These are phyloP conservation scores for Palythoa grandiflora DNA, from an alignment of 92 coral and sea anemone genomes.

Conservation along the genomic window DNA sequence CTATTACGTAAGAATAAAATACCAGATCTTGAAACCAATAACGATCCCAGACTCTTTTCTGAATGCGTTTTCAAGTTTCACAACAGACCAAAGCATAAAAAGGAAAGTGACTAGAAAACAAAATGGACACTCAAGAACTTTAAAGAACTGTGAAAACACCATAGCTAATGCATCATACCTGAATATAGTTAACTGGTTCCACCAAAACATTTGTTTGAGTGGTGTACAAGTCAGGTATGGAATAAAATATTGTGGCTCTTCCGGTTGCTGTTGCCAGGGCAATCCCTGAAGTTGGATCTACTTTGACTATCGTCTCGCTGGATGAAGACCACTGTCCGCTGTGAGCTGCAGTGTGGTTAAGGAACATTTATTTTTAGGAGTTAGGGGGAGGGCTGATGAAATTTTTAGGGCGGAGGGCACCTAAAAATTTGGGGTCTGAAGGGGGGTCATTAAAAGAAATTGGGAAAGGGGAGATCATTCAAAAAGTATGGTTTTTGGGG, in stretches of 20 bases:
- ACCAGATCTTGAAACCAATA: too few species aligned
- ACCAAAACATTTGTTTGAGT: conserved; percentile 94
- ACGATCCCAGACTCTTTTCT: too few species aligned
- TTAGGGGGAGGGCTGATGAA: not conserved
- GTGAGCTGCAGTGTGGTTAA: conserved; percentile 57
- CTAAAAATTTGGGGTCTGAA: too few species aligned
- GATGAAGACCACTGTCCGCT: conserved; percentile 96
- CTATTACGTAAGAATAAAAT: too few species aligned
- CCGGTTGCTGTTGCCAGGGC: conserved; percentile 93
- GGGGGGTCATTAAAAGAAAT: too few species aligned
- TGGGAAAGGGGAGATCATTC: too few species aligned
- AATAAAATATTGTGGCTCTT: conserved; percentile 80
- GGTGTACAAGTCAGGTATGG: conserved; percentile 80
- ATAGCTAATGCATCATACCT: conserved; percentile 23
- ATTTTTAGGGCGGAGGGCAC: too few species aligned
- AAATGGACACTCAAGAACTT: not conserved
- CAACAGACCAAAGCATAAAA: too few species aligned
- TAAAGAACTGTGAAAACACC: not conserved
- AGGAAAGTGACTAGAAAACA: too few species aligned
- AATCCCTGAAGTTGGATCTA: conserved; percentile 81
- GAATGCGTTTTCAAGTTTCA: too few species aligned
- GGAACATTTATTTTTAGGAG: too few species aligned
- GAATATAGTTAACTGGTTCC: conserved; percentile 73
- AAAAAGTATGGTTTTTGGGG: too few species aligned
- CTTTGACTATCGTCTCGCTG: conserved; percentile 76